Evolutionary conservation across 2,113 vertebrate genomes (phyloP), one percentile per base, ranked within the genome.

Genomic region (Orthochromis indermauri): DNA sequence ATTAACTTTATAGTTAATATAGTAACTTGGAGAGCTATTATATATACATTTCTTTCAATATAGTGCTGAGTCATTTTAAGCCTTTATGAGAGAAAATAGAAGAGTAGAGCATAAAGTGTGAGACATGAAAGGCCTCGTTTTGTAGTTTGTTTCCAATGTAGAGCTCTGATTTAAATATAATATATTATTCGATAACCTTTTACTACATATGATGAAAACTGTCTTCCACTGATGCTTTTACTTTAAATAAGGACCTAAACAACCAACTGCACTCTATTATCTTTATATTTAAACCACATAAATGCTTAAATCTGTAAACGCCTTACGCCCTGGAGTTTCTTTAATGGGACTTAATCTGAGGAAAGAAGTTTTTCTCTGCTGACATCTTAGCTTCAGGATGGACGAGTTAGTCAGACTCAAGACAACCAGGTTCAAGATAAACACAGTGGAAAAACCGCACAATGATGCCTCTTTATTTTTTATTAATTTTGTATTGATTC

Each of bases 381-480:
- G 19, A 42, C 14, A 10, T 19, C 68, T 47, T 28, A 16, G 40
- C 24, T 76, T 76, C 24, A 0, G 71, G 24, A 45, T 76, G 26
- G 9, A 19, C 10, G 14, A 76, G 40, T 28, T 26, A 10, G n/a
- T 4, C 35, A 71, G 66, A 37, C 40, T 76, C 14, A 0, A 24
- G 24, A 28, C 5, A 45, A 1, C 68, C 4, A 76, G 21, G 40
- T 47, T 76, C 1, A 0, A 26, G 24, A 28, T 19, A 76, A 76
- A 26, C 68, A 11, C 24, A 0, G 24, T 47, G 24, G 14, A 76
- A 47, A 19, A 47, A 0, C 24, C 1, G 1, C 68, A 47, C 21
- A 7, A 45, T 73, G 68, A 45, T 73, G 12, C 14, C n/a, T 10
- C 21, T 28, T 45, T 45, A 10, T 45, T 73, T 73, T 73, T 26